A percentile compares a stretch with the other conserved stretches of the same genome.
Conservation (phyloP, 2,888 invertebrate genomes). For the Panorpa germanica region DNA sequence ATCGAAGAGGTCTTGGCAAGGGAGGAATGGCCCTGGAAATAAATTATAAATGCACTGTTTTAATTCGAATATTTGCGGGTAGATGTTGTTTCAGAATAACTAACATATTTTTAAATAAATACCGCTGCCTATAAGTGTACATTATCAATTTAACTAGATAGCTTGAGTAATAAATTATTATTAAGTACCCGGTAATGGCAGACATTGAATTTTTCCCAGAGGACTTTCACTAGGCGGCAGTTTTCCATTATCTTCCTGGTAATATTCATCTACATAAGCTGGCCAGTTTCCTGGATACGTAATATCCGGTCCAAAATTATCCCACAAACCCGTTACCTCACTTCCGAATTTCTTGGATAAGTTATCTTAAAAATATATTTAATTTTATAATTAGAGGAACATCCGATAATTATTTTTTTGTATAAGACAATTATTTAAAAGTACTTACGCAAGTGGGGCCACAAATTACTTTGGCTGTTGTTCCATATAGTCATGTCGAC, state of each 20-base stretch:
- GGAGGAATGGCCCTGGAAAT: slow-evolving; percentile 71
- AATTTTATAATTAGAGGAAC: slow-evolving; percentile 1
- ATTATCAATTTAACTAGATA: not conserved
- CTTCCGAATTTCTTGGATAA: slow-evolving; percentile 51
- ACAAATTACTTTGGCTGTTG: slow-evolving; percentile 56
- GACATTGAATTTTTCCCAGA: slow-evolving; percentile 43
- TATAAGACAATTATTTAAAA: not conserved
- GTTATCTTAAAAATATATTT: slow-evolving; percentile 34
- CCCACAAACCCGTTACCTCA: slow-evolving; percentile 49
- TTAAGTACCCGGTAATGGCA: slow-evolving; percentile 55
- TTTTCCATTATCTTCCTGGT: slow-evolving; percentile 34
- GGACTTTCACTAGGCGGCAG: slow-evolving; percentile 17
- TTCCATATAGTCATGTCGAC: slow-evolving; percentile 65
- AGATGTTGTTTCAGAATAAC: not conserved
- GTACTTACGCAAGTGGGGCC: slow-evolving; percentile 63
- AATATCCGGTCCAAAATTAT: slow-evolving; percentile 47
- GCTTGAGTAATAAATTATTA: not conserved
- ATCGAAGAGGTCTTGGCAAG: slow-evolving; percentile 89
- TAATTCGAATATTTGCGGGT: not conserved
- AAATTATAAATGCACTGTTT: slow-evolving; percentile 1
- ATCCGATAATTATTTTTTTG: slow-evolving; percentile 5
- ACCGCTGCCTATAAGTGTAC: not conserved
- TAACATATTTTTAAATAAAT: not conserved
- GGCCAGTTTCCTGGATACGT: slow-evolving; percentile 49
- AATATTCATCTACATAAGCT: slow-evolving; percentile 52